Percentiles rank a stretch among this genome's conserved stretches.
Conservation (phyloP, 2,797 vertebrate species). For the Epinephelus coioides region DNA sequence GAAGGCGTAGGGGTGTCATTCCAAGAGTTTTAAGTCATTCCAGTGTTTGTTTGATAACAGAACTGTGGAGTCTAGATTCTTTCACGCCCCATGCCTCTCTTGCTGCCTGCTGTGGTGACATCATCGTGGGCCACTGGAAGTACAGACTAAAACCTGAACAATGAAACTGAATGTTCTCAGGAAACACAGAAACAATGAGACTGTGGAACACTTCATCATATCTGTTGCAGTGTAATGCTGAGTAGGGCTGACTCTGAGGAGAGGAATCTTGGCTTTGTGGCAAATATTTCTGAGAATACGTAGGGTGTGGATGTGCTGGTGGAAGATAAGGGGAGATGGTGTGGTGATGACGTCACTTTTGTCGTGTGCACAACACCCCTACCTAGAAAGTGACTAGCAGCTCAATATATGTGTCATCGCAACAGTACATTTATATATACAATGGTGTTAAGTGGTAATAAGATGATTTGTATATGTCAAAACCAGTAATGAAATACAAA, state of each 20-base stretch:
- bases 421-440: not conserved
- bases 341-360: not conserved
- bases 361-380: accelerated
- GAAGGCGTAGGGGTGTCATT: not conserved
- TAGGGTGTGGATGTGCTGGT: slow-evolving; percentile 3
- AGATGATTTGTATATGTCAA: too few relatives aligned
- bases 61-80: not conserved
- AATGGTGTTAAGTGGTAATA: not conserved
- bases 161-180: not conserved
- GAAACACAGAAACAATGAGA: slow-evolving; percentile 5
- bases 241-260: slow-evolving; percentile 21
- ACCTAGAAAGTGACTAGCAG: not conserved
- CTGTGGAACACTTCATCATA: too few relatives aligned
- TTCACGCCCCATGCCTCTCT: not conserved
- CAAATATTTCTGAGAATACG: slow-evolving; percentile 27
- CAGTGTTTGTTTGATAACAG: not conserved
- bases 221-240: not conserved
- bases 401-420: not conserved
- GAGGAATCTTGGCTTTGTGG: not conserved
- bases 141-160: not conserved
- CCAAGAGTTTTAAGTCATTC: not conserved
- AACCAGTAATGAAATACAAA: not conserved
- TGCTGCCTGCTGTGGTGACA: slow-evolving; percentile 8
- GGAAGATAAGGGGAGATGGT: slow-evolving; percentile 23
- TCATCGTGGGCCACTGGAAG: not conserved